These are phyloP conservation scores for Drosophila watanabei DNA, from an alignment of 1,140 invertebrate genomes.

Conservation along the genomic window DNA sequence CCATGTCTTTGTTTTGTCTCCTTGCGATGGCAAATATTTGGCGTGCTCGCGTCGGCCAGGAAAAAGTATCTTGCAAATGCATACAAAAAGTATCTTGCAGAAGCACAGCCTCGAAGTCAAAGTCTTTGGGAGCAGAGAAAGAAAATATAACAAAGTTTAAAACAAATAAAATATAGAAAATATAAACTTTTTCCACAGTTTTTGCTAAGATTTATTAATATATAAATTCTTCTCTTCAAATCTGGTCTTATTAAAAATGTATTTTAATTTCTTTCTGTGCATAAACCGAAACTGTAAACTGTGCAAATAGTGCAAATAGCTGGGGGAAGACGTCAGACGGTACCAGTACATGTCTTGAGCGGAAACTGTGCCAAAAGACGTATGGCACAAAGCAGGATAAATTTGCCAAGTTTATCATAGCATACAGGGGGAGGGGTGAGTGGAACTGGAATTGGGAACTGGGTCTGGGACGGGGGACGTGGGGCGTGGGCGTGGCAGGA, in stretches of 20 bases:
- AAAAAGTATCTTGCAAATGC: conserved; percentile 49
- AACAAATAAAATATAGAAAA: neutral
- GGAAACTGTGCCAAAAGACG: conserved; percentile 82
- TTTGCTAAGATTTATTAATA: neutral
- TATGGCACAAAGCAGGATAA: conserved; percentile 83
- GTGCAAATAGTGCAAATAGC: conserved; percentile 67
- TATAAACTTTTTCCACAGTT: neutral
- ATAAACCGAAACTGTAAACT: conserved; percentile 69
- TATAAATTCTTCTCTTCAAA: neutral
- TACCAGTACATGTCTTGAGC: conserved; percentile 39
- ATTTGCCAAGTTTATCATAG: conserved; percentile 84
- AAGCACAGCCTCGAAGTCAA: conserved; percentile 38
- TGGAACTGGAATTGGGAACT: neutral
- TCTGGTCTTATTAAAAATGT: neutral
- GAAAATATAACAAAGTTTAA: neutral
- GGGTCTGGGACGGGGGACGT: neutral
- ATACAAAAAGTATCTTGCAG: conserved; percentile 64
- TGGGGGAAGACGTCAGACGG: neutral
- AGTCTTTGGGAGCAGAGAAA: no score
- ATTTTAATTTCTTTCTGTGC: neutral
- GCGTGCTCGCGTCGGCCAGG: conserved; percentile 16
- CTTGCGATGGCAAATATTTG: conserved; percentile 74
- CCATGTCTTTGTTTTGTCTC: conserved; percentile 48
- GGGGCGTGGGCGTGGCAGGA: conserved; percentile 17
- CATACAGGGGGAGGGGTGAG: conserved; percentile 14